Base-by-base conservation (phyloP, 2,888 invertebrate genomes). In the Sphinx pinastri region DNA sequence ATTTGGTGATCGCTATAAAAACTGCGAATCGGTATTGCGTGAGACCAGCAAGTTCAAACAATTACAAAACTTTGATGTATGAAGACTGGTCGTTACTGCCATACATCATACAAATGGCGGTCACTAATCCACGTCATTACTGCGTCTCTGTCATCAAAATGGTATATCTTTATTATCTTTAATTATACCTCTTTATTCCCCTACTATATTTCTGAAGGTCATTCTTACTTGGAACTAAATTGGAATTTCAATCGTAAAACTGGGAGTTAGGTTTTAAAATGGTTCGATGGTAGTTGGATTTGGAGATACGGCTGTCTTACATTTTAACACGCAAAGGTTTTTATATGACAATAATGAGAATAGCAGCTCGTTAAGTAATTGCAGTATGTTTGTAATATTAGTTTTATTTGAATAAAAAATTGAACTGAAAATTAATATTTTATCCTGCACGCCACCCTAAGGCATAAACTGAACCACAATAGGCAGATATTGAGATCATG, bases 91-190 rank as follows among this genome's bases (percentile, higher is more conserved):
- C 74, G 73, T 75, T 68, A 58, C 76, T 80, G 74, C 75, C 80
- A 77, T 78, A 79, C 79, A 80, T 82, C 85, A 83, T 85, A 83
- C 80, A 78, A 76, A 69, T 60, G 78, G 80, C 78, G 77, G 81
- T 77, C 75, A 76, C 75, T 86, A 83, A 85, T 83, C 75, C 79
- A 74, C 75, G 83, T 83, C 82, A 85, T 84, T 85, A 84, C 80
- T 77, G 76, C 73, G 76, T 74, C 73, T 72, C 82, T 80, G 81
- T 77, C 85, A 81, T 82, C 83, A 81, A 69, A 81, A 83, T 85
- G 82, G 84, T 85, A 83, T 81, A 84, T 84, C 84, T 86, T 84
- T 81, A 88, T 86, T 83, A 82, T 81, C 81, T 81, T 78, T 87
- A 88, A 88, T 88, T 87, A 86, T 84, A 87, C 81, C 81, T 84